Conservation (phyloP, 2,113 vertebrate species). For the Oenanthe oenanthe region DNA sequence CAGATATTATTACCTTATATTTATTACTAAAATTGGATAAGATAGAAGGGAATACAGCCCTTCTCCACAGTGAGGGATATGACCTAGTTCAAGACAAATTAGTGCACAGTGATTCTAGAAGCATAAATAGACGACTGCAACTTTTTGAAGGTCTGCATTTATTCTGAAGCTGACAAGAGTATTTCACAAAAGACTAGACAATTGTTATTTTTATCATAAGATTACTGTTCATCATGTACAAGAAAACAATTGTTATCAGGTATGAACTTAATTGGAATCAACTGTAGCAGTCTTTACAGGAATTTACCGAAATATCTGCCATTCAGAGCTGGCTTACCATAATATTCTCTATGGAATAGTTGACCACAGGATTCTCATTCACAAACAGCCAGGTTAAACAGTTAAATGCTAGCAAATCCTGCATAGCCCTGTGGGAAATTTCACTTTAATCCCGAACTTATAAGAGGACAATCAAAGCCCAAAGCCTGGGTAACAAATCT, state of each 20-base stretch:
- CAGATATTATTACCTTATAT: slow-evolving; percentile 23
- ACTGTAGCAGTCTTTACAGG: slow-evolving; percentile 74
- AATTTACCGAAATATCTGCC: slow-evolving; percentile 79
- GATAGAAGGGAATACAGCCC: slow-evolving; percentile 31
- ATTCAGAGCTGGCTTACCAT: slow-evolving; percentile 84
- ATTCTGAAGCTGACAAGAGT: slow-evolving; percentile 53
- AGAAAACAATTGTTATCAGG: slow-evolving; percentile 74
- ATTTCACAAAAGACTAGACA: slow-evolving; percentile 59
- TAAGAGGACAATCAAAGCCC: slow-evolving; percentile 99
- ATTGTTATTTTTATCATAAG: slow-evolving; percentile 59
- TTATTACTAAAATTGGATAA: slow-evolving; percentile 37
- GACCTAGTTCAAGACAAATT: slow-evolving; percentile 56
- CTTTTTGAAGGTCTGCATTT: slow-evolving; percentile 67
- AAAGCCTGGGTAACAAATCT: slow-evolving; percentile 99
- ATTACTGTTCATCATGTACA: slow-evolving; percentile 63
- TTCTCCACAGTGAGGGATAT: not conserved
- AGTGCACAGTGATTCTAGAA: slow-evolving; percentile 51
- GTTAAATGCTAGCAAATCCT: slow-evolving; percentile 99
- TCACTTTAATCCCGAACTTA: slow-evolving; percentile 99
- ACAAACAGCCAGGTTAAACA: slow-evolving; percentile 99
- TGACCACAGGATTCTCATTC: slow-evolving; percentile 91
- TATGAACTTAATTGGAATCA: slow-evolving; percentile 82
- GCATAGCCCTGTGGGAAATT: slow-evolving; percentile 99
- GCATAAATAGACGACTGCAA: not conserved
- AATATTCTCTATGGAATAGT: slow-evolving; percentile 87